phyloP scores from a whole-genome alignment of 2,113 vertebrate genomes.

The Rousettus leschenaultii region DNA sequence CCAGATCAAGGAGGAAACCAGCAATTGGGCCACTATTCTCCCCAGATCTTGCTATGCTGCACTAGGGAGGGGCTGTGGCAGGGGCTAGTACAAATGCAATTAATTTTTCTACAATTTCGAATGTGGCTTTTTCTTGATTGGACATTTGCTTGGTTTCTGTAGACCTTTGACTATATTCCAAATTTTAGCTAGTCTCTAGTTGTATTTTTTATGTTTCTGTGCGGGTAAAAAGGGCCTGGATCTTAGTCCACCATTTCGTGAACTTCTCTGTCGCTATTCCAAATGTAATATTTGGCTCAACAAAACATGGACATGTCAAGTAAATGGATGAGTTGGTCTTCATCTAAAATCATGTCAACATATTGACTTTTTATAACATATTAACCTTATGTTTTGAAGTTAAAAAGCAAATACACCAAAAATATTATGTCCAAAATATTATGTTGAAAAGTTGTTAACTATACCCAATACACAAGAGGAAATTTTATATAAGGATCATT shows the following conservation, averaged over 20 bases:
- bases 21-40: too few relatives aligned
- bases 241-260: neutral
- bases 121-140: neutral
- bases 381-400: neutral
- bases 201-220: neutral
- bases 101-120: neutral
- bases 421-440: neutral
- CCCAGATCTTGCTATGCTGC: too few relatives aligned
- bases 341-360: neutral
- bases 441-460: neutral
- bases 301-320: neutral
- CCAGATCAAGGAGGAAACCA: neutral
- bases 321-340: neutral
- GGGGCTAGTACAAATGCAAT: neutral
- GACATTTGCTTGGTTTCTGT: neutral
- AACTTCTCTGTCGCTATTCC: neutral
- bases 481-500: neutral
- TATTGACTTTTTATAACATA: neutral
- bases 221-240: neutral
- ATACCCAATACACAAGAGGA: neutral
- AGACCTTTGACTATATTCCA: neutral
- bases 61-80: fast-evolving
- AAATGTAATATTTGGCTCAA: neutral
- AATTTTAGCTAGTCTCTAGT: neutral
- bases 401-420: neutral